Conservation (phyloP, 1,140 invertebrate species). For the Drosophila guanche region DNA sequence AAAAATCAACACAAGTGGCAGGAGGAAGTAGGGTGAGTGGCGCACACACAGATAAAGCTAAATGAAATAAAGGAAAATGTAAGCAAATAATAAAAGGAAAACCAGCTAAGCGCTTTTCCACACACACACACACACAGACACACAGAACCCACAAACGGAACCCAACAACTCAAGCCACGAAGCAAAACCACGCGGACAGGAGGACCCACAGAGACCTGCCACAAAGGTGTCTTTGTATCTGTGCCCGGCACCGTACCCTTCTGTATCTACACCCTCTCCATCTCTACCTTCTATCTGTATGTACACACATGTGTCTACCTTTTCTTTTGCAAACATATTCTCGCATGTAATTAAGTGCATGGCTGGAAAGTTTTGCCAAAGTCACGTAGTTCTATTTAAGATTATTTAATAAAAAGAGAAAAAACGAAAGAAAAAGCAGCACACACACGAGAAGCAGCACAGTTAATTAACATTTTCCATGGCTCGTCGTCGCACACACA, state of each 20-base stretch:
- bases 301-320: slow-evolving; percentile 2
- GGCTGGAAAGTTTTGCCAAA: slow-evolving; percentile 55
- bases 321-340: slow-evolving; percentile 21
- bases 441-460: slow-evolving; percentile 45
- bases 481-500: slow-evolving; percentile 14
- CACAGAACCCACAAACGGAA: no score
- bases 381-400: slow-evolving; percentile 75
- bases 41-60: slow-evolving; percentile 38
- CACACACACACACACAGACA: not conserved
- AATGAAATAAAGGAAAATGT: slow-evolving; percentile 66
- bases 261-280: slow-evolving; percentile 9
- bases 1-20: slow-evolving; percentile 64
- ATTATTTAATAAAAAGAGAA: slow-evolving; percentile 65
- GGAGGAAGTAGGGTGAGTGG: slow-evolving; percentile 18
- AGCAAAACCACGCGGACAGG: slow-evolving; percentile 35
- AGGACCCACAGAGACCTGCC: not conserved
- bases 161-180: slow-evolving; percentile 14
- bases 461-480: slow-evolving; percentile 66
- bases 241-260: slow-evolving; percentile 12
- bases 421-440: no score
- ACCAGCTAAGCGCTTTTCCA: slow-evolving; percentile 64
- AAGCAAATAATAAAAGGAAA: slow-evolving; percentile 69
- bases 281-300: slow-evolving; percentile 11
- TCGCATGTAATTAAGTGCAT: slow-evolving; percentile 55
- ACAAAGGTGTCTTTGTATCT: slow-evolving; percentile 50